A percentile compares a stretch with the other conserved stretches of the same genome.
Evolutionary conservation across 2,888 invertebrate species (phyloP).

Genomic region (Physocephala rufipes): DNA sequence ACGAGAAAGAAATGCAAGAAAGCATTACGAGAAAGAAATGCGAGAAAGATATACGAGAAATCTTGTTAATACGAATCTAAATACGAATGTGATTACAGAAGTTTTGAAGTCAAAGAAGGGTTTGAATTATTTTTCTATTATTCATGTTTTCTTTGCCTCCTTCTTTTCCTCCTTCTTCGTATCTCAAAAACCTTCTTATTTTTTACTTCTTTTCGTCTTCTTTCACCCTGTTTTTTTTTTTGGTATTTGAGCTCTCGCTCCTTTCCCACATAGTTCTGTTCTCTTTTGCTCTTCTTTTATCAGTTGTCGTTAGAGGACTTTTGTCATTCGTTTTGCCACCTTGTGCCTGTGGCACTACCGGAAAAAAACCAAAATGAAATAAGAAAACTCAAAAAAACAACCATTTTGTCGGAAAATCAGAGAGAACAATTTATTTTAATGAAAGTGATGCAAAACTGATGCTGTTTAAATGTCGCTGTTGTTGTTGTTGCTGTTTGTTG

Average conservation of each 20-base stretch:
- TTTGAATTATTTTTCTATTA: too few relatives aligned
- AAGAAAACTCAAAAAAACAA: constrained; percentile 26
- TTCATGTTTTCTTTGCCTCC: too few relatives aligned
- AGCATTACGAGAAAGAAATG: too few relatives aligned
- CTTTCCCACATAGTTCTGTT: not conserved
- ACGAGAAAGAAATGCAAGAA: too few relatives aligned
- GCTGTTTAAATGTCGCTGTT: not conserved
- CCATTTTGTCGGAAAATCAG: constrained; percentile 26
- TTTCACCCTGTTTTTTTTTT: not conserved
- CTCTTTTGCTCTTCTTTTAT: not conserved
- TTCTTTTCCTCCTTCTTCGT: too few relatives aligned
- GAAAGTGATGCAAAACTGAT: constrained; percentile 24
- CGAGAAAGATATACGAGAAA: constrained; percentile 1
- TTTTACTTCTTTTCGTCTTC: not conserved
- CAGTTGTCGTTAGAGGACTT: constrained; percentile 1
- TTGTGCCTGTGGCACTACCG: not conserved
- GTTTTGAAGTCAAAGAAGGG: constrained; percentile 6
- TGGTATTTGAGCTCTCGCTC: too few relatives aligned
- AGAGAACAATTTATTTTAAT: constrained; percentile 31
- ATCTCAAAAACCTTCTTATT: too few relatives aligned
- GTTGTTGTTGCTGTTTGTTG: too few relatives aligned
- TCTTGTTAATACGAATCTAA: constrained; percentile 13
- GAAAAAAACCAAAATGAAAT: constrained; percentile 22
- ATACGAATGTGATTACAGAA: constrained; percentile 3
- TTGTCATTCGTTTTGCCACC: not conserved